Evolutionary conservation across 1,140 invertebrate genomes (phyloP), one percentile per base, ranked within the genome.

Genomic region (Elysia chlorotica): DNA sequence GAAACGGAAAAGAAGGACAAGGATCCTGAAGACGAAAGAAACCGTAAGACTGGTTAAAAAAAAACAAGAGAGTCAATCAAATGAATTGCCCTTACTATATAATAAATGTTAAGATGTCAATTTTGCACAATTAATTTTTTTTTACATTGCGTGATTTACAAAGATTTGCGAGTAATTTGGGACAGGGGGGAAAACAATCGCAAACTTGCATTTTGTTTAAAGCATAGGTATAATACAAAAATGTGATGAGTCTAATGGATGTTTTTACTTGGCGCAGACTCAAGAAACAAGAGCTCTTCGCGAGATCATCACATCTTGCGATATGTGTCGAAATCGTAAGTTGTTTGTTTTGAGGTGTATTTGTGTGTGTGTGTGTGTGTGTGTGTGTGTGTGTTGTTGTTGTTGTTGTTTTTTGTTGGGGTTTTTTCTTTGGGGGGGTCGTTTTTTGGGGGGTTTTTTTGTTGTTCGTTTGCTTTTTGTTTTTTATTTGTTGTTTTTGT

Each of bases 271-370:
- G 31, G 23, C 35, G 3, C 63, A 75, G 76, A 61, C 62, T 1
- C 71, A 70, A 53, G 74, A 78, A 56, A 78, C 67, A 6, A 38
- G 71, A 21, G 56, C 62, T 23, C 41, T 78, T 30, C 35, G 75
- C 35, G 54, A 76, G 36, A 68, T 63, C 6, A 30, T 79, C 21
- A n/a, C 61, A 0, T 59, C 67, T 1, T 79, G 77, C 69, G 70
- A 70, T 31, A 67, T 79, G 37, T 80, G 78, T 65, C 66, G 71
- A 72, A 66, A 71, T 54, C 41, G 67, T 72, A 41, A 73, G 33
- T 14, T n/a, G 23, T 31, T 35, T 65, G 21, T 28, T 28, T 25
- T 63, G 10, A 63, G 3, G 5, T 35, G 10, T 30, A 30, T 63
- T 4, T 31, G 5, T 31, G 25, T 33, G 17, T 10, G 17, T 30